Percentiles rank a stretch among this genome's conserved stretches.
phyloP scores from a whole-genome alignment of 2,113 vertebrate species.

The Otocyon megalotis region DNA sequence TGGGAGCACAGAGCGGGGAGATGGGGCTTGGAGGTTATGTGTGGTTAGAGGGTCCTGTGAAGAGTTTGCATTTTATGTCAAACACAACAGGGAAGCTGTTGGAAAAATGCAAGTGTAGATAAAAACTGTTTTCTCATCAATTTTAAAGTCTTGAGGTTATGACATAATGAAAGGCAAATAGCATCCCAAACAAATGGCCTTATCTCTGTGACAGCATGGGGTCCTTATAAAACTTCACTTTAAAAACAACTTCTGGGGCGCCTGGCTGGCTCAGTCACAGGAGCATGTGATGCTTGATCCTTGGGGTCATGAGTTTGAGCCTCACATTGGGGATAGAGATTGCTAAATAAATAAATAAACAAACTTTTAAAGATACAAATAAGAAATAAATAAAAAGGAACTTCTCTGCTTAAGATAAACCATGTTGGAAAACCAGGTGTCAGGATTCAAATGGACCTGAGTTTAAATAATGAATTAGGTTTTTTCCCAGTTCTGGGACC shows the following conservation, averaged over 20 bases:
- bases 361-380: neutral
- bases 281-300: neutral
- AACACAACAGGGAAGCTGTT: neutral
- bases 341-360: neutral
- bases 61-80: neutral
- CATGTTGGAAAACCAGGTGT: neutral
- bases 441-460: neutral
- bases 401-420: neutral
- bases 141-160: neutral
- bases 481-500: neutral
- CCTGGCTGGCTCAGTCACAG: neutral
- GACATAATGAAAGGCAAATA: neutral
- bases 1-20: neutral
- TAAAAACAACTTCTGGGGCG: neutral
- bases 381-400: neutral
- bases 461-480: neutral
- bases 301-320: neutral
- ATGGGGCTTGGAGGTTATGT: rapidly evolving
- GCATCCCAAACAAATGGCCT: neutral
- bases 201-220: neutral
- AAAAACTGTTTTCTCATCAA: neutral
- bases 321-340: neutral
- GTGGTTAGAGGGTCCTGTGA: neutral
- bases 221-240: neutral
- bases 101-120: neutral